Base-by-base conservation (phyloP, 2,888 invertebrate species). In the Biston betularia region DNA sequence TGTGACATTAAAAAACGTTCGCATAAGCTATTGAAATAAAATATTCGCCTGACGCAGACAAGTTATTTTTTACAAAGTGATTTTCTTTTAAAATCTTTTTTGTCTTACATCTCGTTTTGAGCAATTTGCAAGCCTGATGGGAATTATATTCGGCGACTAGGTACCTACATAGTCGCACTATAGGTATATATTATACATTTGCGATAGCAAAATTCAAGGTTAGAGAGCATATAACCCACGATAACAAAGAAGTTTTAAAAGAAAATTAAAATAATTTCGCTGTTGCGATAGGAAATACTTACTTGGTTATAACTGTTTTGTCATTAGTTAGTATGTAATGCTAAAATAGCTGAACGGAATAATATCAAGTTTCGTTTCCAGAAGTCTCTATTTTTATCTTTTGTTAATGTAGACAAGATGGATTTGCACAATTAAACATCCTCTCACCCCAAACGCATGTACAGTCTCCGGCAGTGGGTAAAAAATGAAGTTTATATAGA, bases 141-240 rank as follows among this genome's bases (percentile, higher is more conserved):
- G n/a, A 40, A 53, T 15, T 12, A 5, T 6, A 48, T 24, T 5
- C 24, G 11, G 24, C 3, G 11, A 24, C 1, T 46, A 24, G 42
- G n/a, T 10, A n/a, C n/a, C n/a, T n/a, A 11, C 45, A 33, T 46
- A 24, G 33, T 33, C n/a, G 7, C 34, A 33, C 34, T 15, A 35
- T n/a, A n/a, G n/a, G n/a, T n/a, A n/a, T 57, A 60, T 58, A 65
- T 65, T 65, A 53, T 57, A 52, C 65, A 63, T 56, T 58, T 10
- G 58, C 58, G 49, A 58, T 58, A 58, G 33, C 58, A 49, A 10
- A 48, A 48, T 40, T 49, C 49, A 58, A 58, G 58, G 40, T 40
- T 42, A 7, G 12, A 49, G 24, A 49, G 24, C n/a, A n/a, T 33
- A 46, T 15, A 38, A 14, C 14, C 46, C 35, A 35, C 40, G 33